These are phyloP conservation scores for Siniperca undulata DNA, from an alignment of 2,797 vertebrate species.

Conservation along the genomic window DNA sequence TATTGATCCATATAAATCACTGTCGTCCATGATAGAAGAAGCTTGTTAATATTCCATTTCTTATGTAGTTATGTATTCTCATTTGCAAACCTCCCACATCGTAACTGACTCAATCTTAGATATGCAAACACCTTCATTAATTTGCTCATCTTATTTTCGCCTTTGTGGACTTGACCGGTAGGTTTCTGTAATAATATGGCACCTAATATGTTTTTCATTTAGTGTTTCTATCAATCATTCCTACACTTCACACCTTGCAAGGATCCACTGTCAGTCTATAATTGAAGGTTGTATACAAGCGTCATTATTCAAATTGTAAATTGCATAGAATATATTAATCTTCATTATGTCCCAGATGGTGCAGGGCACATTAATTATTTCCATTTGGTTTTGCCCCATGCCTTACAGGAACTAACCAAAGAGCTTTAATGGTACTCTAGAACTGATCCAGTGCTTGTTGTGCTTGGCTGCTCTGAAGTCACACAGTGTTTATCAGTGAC, in stretches of 20 bases:
- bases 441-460: slow-evolving; percentile 15
- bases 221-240: neutral
- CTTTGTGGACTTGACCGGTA: neutral
- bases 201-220: slow-evolving; percentile 8
- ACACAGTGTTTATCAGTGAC: neutral
- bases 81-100: slow-evolving; percentile 37
- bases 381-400: neutral
- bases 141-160: slow-evolving; percentile 20
- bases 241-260: neutral
- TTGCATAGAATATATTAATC: neutral
- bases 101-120: slow-evolving; percentile 27
- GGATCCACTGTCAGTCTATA: neutral
- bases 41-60: slow-evolving; percentile 50
- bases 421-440: slow-evolving; percentile 11
- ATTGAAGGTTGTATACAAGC: neutral
- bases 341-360: neutral
- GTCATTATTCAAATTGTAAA: neutral
- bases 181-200: neutral
- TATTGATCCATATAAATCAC: slow-evolving; percentile 64
- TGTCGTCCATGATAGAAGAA: slow-evolving; percentile 39
- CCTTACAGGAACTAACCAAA: slow-evolving; percentile 11
- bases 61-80: neutral
- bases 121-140: slow-evolving; percentile 18
- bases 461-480: slow-evolving; percentile 15
- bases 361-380: neutral